Percentiles rank a stretch among this genome's conserved stretches.
phyloP scores from a whole-genome alignment of 1,140 invertebrate genomes.

The Acromyrmex heyeri region DNA sequence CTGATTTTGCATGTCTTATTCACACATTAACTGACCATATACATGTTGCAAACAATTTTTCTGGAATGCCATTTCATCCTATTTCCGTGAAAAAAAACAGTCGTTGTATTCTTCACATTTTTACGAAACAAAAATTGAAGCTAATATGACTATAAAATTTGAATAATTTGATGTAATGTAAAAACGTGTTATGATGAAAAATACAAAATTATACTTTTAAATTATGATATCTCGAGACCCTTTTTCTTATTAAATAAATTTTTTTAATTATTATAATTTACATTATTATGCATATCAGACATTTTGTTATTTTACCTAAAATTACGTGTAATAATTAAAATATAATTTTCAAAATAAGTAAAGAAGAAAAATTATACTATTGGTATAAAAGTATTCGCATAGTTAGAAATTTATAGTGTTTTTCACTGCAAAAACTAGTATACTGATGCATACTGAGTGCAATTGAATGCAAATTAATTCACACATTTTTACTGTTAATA shows the following conservation, averaged over 20 bases:
- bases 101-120: background rate
- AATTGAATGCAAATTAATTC: no score
- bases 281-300: no score
- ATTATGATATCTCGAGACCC: background rate
- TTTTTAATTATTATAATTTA: no score
- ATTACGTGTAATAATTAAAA: no score
- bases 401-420: no score
- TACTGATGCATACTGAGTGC: no score
- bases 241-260: background rate
- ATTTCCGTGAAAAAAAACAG: background rate
- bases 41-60: background rate
- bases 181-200: background rate
- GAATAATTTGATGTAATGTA: background rate
- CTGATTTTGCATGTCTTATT: background rate
- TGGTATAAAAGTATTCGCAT: no score
- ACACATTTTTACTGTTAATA: no score
- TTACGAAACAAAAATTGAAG: background rate
- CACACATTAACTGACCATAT: background rate
- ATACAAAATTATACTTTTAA: background rate
- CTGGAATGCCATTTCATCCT: background rate
- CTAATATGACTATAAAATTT: background rate
- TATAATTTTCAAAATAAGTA: no score
- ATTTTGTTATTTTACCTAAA: no score
- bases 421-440: no score
- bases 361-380: no score